Conservation (phyloP, 2,113 vertebrate genomes). For the Sprattus sprattus region DNA sequence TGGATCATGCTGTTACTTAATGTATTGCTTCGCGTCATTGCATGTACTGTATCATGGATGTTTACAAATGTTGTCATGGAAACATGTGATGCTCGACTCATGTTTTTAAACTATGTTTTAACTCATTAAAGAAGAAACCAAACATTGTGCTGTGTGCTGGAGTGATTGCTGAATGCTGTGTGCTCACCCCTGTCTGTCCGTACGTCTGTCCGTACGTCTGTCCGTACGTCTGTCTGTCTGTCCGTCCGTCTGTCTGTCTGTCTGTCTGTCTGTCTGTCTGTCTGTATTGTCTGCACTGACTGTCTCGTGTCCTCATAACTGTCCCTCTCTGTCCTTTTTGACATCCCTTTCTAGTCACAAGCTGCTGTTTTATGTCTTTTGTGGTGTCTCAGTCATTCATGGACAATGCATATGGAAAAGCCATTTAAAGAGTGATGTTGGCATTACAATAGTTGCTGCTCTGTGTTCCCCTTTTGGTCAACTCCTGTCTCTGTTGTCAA, state of each 20-base stretch:
- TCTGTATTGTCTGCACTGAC: background rate
- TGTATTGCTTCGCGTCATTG: constrained; percentile 6
- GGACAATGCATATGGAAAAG: background rate
- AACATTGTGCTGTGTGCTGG: background rate
- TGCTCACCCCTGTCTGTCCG: background rate
- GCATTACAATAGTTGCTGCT: background rate
- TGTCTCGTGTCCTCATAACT: background rate
- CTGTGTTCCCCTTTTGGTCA: background rate
- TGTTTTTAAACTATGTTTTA: constrained; percentile 9
- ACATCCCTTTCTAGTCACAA: background rate
- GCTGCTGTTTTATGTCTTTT: background rate
- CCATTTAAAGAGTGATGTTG: background rate
- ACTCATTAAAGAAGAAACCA: constrained; percentile 2
- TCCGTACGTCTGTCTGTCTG: background rate
- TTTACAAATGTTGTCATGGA: constrained; percentile 14
- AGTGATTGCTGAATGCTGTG: constrained; percentile 9
- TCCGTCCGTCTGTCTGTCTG: background rate
- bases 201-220: too few relatives aligned
- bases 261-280: background rate
- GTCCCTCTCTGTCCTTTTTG: background rate
- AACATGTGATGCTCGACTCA: constrained; percentile 19
- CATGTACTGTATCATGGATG: constrained; percentile 21
- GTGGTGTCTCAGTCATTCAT: background rate
- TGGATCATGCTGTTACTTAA: constrained; percentile 11
- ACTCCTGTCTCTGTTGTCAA: background rate